Base-by-base conservation (phyloP, 2,113 vertebrate species). In the Elephas maximus region DNA sequence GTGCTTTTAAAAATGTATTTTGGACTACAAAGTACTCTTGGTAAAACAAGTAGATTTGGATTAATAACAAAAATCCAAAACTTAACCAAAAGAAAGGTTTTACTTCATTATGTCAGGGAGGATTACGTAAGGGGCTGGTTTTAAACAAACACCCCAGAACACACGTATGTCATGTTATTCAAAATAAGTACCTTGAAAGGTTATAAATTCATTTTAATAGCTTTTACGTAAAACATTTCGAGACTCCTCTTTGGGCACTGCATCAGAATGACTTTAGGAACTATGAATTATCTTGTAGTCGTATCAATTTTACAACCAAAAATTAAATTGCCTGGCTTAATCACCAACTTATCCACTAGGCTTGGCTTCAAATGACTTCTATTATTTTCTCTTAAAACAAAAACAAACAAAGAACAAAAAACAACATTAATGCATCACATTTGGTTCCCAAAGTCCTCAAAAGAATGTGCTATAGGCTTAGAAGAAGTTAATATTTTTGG, bases 61-160 rank as follows among this genome's bases (percentile, higher is more conserved):
- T 57, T 76, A 86, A 92, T 81, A 94, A 94, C 17, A 96, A 97
- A 95, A 95, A 60, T 76, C 24, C 21, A 48, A 71, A 93, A 53
- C 8, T 67, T 77, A 93, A 89, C 33, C 23, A 89, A 93, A 90
- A 88, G 57, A 76, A 91, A 92, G 28, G 3, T 73, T 67, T 73
- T 77, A 53, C 21, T 74, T 96, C 63, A 79, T 91, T 85, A 48
- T 71, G 18, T 37, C 41, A 71, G 48, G 21, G 81, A 94, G 30
- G 79, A 23, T 73, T 26, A 95, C 1, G 44, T 6, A 41, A 69
- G 26, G 51, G 45, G 44, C 15, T 65, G n/a, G 88, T 65, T 96
- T 91, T 88, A 76, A 92, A 73, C 51, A 83, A 73, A 95, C 41
- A 87, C 26, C 83, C 17, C 41, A 90, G 73, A 94, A 87, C 7